Percentiles rank a stretch among this genome's conserved stretches.
Evolutionary conservation across 2,113 vertebrate species (phyloP).

Genomic region (Brachionichthys hirsutus): DNA sequence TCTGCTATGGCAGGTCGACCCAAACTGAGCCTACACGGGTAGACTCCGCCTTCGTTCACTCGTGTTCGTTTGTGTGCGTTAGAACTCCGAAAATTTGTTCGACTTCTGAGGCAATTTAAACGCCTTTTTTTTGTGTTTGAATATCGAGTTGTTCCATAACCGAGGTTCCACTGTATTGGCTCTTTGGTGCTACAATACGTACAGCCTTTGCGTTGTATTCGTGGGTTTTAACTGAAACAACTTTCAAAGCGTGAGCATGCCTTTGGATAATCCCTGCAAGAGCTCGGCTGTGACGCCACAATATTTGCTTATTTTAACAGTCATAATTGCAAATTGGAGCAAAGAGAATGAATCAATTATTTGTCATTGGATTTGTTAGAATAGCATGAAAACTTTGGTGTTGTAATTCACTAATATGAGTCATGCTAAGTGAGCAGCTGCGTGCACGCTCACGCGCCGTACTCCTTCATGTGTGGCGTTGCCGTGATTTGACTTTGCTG

Average conservation of each 20-base stretch:
- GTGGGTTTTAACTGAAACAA: conserved; percentile 51
- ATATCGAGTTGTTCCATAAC: too few species aligned
- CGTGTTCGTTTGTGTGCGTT: too few species aligned
- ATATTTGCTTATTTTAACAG: conserved; percentile 64
- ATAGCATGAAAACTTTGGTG: conserved; percentile 44
- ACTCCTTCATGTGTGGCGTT: conserved; percentile 13
- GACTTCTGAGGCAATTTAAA: too few species aligned
- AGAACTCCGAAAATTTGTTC: too few species aligned
- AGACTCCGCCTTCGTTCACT: too few species aligned
- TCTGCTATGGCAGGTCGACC: too few species aligned
- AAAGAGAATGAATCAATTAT: conserved; percentile 68
- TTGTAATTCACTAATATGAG: conserved; percentile 38
- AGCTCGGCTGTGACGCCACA: conserved; percentile 51
- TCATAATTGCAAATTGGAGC: conserved; percentile 73
- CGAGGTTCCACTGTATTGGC: too few species aligned
- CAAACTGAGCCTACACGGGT: too few species aligned
- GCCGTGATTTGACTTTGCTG: conserved; percentile 37
- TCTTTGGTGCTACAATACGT: conserved; percentile 16
- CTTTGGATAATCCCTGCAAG: conserved; percentile 58
- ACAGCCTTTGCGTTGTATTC: conserved; percentile 30
- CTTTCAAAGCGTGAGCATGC: conserved; percentile 63
- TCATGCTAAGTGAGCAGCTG: conserved; percentile 35
- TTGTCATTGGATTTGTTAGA: conserved; percentile 64
- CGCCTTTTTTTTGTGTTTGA: too few species aligned
- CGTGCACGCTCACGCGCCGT: conserved; percentile 19